Evolutionary conservation across 1,140 invertebrate genomes (phyloP).

Genomic region (Drosophila tristis): DNA sequence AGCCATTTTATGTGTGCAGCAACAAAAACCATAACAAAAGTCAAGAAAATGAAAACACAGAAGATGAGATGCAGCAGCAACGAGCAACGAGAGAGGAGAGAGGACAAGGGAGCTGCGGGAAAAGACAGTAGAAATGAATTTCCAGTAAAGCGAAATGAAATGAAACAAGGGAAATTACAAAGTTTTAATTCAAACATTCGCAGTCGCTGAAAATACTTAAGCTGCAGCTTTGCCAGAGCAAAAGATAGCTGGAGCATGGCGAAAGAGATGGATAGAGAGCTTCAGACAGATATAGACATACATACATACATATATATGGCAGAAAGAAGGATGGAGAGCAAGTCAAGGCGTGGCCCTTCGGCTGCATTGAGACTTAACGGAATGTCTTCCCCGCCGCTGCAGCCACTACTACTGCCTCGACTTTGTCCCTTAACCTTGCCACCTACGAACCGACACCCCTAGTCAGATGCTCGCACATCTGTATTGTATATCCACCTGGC

Average conservation of each 20-base stretch:
- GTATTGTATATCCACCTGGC: slow-evolving; percentile 18
- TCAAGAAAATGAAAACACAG: slow-evolving; percentile 60
- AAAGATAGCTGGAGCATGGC: no score
- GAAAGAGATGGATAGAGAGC: slow-evolving; percentile 1
- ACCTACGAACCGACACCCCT: slow-evolving; percentile 5
- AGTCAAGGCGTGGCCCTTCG: slow-evolving; percentile 5
- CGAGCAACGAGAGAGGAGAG: slow-evolving; percentile 1
- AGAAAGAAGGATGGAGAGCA: neutral
- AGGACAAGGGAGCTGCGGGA: slow-evolving; percentile 22
- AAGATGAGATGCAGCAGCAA: slow-evolving; percentile 24
- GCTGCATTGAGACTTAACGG: slow-evolving; percentile 56
- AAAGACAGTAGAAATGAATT: slow-evolving; percentile 76
- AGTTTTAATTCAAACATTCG: slow-evolving; percentile 82
- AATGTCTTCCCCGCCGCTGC: slow-evolving; percentile 65
- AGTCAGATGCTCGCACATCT: no score
- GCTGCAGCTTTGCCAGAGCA: slow-evolving; percentile 53
- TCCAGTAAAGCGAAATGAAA: slow-evolving; percentile 80
- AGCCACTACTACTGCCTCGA: slow-evolving; percentile 9
- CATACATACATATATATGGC: no score
- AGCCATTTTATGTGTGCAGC: slow-evolving; percentile 49
- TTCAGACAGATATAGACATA: no score
- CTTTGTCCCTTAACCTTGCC: slow-evolving; percentile 10
- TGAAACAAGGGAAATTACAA: slow-evolving; percentile 83
- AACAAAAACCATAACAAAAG: slow-evolving; percentile 43
- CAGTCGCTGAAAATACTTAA: slow-evolving; percentile 80